phyloP scores from a whole-genome alignment of 2,113 vertebrate genomes.

The Aspidoscelis tigris region DNA sequence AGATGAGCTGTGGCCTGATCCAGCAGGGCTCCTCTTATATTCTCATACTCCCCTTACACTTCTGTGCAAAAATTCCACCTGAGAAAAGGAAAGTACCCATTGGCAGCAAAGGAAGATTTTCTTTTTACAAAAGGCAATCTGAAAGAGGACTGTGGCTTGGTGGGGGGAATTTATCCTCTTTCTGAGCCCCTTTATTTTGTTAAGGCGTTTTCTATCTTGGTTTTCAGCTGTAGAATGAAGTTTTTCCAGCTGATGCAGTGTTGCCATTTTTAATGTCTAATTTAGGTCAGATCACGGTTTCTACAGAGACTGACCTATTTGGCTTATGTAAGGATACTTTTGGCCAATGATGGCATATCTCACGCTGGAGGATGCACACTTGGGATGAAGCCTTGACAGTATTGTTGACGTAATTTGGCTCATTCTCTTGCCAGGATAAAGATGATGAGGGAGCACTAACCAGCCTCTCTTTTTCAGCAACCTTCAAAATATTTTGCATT shows the following conservation, averaged over 20 bases:
- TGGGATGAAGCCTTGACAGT: background rate
- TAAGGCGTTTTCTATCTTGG: too few relatives aligned
- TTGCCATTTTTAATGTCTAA: background rate
- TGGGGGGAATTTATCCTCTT: background rate
- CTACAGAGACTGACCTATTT: background rate
- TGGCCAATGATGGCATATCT: background rate
- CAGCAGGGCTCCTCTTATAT: too few relatives aligned
- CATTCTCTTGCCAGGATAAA: background rate
- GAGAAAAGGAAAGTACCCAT: too few relatives aligned
- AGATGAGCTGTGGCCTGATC: too few relatives aligned
- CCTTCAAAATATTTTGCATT: conserved; percentile 45
- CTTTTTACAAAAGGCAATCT: background rate
- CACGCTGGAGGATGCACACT: background rate
- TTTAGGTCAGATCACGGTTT: background rate
- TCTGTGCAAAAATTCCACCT: too few relatives aligned
- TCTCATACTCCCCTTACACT: too few relatives aligned
- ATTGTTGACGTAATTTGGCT: background rate
- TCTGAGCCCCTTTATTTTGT: background rate
- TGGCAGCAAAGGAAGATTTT: too few relatives aligned
- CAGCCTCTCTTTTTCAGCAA: background rate
- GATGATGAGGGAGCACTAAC: conserved; percentile 35
- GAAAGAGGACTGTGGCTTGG: too few relatives aligned
- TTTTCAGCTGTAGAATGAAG: background rate
- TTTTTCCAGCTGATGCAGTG: background rate
- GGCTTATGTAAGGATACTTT: background rate